phyloP scores from a whole-genome alignment of 2,888 invertebrate species.

The Drosophila antonietae region DNA sequence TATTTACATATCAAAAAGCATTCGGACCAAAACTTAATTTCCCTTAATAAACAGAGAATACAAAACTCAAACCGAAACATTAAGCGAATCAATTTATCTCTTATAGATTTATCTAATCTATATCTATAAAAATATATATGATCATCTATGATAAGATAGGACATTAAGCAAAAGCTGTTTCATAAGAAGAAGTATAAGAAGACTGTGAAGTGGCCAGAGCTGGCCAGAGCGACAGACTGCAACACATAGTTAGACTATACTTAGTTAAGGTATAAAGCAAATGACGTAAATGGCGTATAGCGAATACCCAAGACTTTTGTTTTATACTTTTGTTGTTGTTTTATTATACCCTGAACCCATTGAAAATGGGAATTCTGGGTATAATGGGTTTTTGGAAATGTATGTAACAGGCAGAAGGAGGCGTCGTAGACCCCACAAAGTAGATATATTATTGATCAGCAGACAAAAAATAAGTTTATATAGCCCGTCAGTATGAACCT shows the following conservation, averaged over 20 bases:
- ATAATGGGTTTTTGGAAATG: no score
- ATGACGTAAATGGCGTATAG: slow-evolving; percentile 69
- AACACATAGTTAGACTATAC: not conserved
- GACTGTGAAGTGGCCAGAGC: no score
- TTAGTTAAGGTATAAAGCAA: slow-evolving; percentile 42
- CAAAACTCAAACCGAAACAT: not conserved
- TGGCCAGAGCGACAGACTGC: not conserved
- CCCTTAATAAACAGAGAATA: not conserved
- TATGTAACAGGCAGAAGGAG: no score
- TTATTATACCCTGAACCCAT: not conserved
- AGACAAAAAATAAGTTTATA: no score
- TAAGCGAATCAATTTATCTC: no score
- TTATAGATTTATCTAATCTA: no score
- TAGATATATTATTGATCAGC: no score
- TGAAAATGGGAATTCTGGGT: no score
- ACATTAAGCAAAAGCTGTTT: not conserved
- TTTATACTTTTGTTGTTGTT: slow-evolving; percentile 18
- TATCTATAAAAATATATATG: not conserved
- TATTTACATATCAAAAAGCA: not conserved
- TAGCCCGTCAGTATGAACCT: no score
- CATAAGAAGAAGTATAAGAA: slow-evolving; percentile 1
- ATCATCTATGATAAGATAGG: not conserved
- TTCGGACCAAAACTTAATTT: not conserved
- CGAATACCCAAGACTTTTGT: slow-evolving; percentile 44
- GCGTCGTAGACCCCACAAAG: no score